Evolutionary conservation across 2,888 invertebrate genomes (phyloP).

Genomic region (Cerastis rubricosa): DNA sequence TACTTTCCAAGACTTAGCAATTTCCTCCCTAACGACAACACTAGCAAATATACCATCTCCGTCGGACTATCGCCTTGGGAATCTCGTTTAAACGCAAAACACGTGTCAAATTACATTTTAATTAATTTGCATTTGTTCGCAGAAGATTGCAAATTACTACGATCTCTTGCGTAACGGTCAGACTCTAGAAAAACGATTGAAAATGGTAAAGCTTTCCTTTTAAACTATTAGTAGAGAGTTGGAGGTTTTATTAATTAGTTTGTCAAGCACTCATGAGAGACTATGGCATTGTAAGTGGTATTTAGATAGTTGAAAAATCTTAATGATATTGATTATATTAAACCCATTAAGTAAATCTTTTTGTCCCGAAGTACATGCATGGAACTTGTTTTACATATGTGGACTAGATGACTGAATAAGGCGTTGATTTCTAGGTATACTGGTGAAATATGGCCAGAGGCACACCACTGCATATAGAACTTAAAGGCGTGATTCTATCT

Average conservation of each 20-base stretch:
- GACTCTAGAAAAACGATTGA: conserved; percentile 31
- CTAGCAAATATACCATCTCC: conserved; percentile 12
- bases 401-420: background rate
- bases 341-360: background rate
- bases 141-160: conserved; percentile 57
- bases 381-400: background rate
- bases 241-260: background rate
- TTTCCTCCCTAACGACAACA: background rate
- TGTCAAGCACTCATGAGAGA: background rate
- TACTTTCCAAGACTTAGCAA: background rate
- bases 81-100: conserved; percentile 57
- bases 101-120: conserved; percentile 65
- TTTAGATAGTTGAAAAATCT: too few species aligned
- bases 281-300: background rate
- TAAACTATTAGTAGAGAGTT: background rate
- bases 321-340: too few species aligned
- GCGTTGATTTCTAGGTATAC: background rate
- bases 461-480: background rate
- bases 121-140: conserved; percentile 63
- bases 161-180: conserved; percentile 55
- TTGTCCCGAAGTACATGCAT: background rate
- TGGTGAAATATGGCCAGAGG: background rate
- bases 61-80: conserved; percentile 38
- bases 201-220: background rate
- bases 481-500: background rate